Evolutionary conservation across 2,113 vertebrate genomes (phyloP).

Genomic region (Hyperopisus bebe): DNA sequence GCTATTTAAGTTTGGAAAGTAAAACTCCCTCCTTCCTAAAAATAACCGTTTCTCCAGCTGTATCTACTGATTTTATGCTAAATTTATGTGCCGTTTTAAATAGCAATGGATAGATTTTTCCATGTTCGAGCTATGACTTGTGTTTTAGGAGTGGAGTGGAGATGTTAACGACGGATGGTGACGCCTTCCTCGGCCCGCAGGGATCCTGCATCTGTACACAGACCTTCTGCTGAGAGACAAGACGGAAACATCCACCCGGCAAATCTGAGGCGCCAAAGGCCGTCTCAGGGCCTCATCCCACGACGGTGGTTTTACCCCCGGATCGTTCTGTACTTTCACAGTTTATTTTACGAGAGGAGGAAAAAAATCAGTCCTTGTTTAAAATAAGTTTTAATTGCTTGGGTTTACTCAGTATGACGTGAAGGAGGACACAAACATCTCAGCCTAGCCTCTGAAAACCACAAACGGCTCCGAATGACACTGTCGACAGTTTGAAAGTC

Average conservation of each 20-base stretch:
- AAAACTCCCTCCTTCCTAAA: slow-evolving; percentile 1
- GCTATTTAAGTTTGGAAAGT: slow-evolving; percentile 6
- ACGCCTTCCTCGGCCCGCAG: neutral
- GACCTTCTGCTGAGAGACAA: neutral
- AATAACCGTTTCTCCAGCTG: neutral
- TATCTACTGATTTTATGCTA: neutral
- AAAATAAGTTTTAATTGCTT: neutral
- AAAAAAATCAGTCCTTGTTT: neutral
- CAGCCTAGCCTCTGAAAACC: neutral
- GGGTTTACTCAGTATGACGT: neutral
- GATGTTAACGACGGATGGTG: neutral
- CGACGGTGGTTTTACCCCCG: neutral
- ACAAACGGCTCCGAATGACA: neutral
- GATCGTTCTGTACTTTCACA: slow-evolving; percentile 9
- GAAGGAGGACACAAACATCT: neutral
- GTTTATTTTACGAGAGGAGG: slow-evolving; percentile 10
- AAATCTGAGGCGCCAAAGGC: neutral
- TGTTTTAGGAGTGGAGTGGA: neutral
- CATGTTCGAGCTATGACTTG: neutral
- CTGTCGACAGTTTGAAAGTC: neutral
- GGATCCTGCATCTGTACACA: neutral
- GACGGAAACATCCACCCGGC: neutral
- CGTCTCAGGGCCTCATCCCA: neutral
- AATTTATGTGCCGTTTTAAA: neutral
- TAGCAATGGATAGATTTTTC: neutral